phyloP scores from a whole-genome alignment of 1,140 invertebrate genomes.

The Drosophila prosaltans region DNA sequence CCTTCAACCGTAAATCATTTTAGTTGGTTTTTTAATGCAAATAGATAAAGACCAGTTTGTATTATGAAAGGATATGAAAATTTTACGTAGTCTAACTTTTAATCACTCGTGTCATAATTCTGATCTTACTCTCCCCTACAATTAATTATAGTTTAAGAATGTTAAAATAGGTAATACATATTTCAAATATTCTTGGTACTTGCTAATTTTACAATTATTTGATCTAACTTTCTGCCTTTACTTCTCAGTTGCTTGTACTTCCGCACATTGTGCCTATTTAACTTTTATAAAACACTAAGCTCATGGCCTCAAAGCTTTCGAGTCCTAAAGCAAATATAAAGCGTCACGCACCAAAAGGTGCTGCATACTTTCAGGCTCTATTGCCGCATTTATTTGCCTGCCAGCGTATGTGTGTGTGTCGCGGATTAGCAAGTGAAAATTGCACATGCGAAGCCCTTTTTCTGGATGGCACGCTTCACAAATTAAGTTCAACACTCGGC shows the following conservation, averaged over 20 bases:
- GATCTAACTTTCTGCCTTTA: neutral
- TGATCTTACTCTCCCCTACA: no score
- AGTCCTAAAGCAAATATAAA: slow-evolving; percentile 41
- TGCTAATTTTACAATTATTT: neutral
- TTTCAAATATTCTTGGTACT: neutral
- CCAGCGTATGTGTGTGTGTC: slow-evolving; percentile 45
- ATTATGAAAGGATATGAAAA: no score
- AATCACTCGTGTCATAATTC: no score
- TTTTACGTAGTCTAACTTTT: no score
- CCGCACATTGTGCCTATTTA: slow-evolving; percentile 46
- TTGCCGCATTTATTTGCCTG: slow-evolving; percentile 20
- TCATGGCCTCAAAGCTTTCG: slow-evolving; percentile 24
- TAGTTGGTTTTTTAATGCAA: no score
- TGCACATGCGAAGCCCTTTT: slow-evolving; percentile 45
- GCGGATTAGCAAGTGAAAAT: slow-evolving; percentile 70
- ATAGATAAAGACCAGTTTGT: no score
- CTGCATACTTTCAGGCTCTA: slow-evolving; percentile 56
- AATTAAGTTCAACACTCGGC: slow-evolving; percentile 76
- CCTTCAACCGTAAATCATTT: no score
- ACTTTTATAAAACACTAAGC: slow-evolving; percentile 53
- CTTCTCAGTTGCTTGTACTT: neutral
- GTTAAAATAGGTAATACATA: no score
- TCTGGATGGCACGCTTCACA: slow-evolving; percentile 67
- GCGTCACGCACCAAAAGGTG: slow-evolving; percentile 46
- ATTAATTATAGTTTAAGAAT: no score